Evolutionary conservation across 2,888 invertebrate species (phyloP), one percentile per base, ranked within the genome.

Genomic region (Ischnus inquisitorius): DNA sequence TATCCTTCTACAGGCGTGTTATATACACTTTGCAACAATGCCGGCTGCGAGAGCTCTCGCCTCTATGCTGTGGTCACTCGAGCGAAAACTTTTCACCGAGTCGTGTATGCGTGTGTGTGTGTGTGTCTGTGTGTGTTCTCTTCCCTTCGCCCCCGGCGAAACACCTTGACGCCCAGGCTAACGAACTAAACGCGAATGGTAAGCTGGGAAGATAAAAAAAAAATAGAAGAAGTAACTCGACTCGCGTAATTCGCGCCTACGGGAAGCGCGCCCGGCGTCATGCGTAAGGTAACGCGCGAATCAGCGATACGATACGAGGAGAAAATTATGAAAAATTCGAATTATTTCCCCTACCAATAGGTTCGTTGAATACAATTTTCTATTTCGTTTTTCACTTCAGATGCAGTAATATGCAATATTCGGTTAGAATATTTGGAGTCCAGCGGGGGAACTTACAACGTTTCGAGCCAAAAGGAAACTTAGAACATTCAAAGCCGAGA

Each of bases 31-130:
- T 28, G 43, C 57, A 57, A 71, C 71, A 71, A 57, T 57, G 71
- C 57, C 57, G 60, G 57, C 57, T 57, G 1, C 25, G 57, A 46
- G 46, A 51, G 39, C 57, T 19, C 57, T 34, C 8, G 14, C 8
- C 71, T 34, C 51, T 57, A 22, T 10, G 19, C 22, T n/a, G 67
- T 64, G 80, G 75, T 81, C 83, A 82, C 85, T 85, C 85, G 77
- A 85, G 78, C 83, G 83, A 85, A 82, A 83, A 85, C 75, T 83
- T 83, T 83, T 71, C 75, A 76, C 75, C 79, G 54, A 57, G 79
- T n/a, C n/a, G n/a, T n/a, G n/a, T n/a, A n/a, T n/a, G n/a, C n/a
- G n/a, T n/a, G n/a, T n/a, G n/a, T n/a, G n/a, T n/a, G n/a, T n/a
- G n/a, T n/a, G n/a, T n/a, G n/a, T n/a, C 57, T 25, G 46, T 54